Conservation (phyloP, 2,113 vertebrate species). For the Promerops cafer region DNA sequence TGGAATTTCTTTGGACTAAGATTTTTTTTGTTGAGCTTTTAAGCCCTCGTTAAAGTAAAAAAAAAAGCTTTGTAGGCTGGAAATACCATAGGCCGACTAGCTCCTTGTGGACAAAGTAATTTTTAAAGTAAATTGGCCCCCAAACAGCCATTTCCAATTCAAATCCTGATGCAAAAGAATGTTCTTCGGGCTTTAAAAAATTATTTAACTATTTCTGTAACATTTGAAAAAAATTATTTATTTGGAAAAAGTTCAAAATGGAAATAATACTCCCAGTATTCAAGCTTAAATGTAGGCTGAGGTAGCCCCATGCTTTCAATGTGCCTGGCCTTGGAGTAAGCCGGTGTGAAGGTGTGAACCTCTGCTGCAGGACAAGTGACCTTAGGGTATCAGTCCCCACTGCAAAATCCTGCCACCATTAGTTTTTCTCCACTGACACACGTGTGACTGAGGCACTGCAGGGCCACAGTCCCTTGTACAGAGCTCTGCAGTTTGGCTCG, state of each 20-base stretch:
- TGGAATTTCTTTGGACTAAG: neutral
- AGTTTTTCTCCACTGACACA: neutral
- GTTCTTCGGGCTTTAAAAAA: conserved; percentile 4
- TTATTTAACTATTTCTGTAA: conserved; percentile 9
- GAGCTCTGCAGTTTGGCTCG: neutral
- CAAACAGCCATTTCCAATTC: conserved; percentile 20
- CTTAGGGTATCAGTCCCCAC: neutral
- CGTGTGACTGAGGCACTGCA: accelerated
- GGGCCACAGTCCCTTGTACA: neutral
- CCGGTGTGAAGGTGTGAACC: neutral
- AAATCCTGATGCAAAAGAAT: neutral
- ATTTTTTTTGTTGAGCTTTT: conserved; percentile 1
- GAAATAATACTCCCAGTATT: neutral
- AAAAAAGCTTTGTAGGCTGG: neutral
- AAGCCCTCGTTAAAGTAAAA: neutral
- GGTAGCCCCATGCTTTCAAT: neutral
- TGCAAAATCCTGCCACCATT: neutral
- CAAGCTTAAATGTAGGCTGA: neutral
- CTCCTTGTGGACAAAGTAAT: neutral
- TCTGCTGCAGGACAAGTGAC: neutral
- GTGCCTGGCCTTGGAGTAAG: neutral
- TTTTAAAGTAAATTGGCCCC: neutral
- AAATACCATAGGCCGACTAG: neutral
- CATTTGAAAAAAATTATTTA: neutral
- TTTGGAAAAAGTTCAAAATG: conserved; percentile 2